Base-by-base conservation (phyloP, 2,888 invertebrate species). In the Synanthedon tipuliformis region DNA sequence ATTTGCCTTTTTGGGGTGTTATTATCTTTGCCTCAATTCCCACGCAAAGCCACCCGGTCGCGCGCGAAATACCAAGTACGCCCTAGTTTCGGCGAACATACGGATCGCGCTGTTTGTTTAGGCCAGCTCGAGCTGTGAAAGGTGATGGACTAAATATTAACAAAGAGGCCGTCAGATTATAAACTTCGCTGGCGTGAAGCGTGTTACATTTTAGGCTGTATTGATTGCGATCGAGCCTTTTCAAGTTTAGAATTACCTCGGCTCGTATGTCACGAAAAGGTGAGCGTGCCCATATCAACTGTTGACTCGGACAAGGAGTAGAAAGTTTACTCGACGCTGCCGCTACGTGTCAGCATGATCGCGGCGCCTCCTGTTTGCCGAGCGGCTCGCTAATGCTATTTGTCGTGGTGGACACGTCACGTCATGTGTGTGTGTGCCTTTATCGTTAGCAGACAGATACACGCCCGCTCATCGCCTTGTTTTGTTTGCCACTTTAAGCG, bases 61-160 rank as follows among this genome's bases (percentile, higher is more conserved):
- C 82, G 81, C 81, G 81, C 82, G 79, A 81, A 85, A 87, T 85
- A 86, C 85, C 81, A 87, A 88, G 78, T 82, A 78, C 81, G 88
- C 75, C 87, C 82, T 73, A 79, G 81, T 88, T 87, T 80, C 78
- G 72, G 64, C 66, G 74, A 75, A 66, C 68, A 63, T 64, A 76
- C 76, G 80, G 81, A 77, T 81, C 81, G 68, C 73, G 69, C 67
- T 81, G 79, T 84, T 86, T 86, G 83, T 84, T 88, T 86, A 87
- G 83, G 83, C 68, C 72, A 69, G 63, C 71, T 66, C 65, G 48
- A 71, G 65, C 70, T 69, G 68, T 69, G 71, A 75, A 78, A 81
- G 76, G 80, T 80, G 78, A 78, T 73, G 75, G 71, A 75, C 78
- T 76, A 73, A 79, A 82, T 76, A 78, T 78, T 74, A 78, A 78